Evolutionary conservation across 2,888 invertebrate species (phyloP).

Genomic region (Rhamphomyia laevipes): DNA sequence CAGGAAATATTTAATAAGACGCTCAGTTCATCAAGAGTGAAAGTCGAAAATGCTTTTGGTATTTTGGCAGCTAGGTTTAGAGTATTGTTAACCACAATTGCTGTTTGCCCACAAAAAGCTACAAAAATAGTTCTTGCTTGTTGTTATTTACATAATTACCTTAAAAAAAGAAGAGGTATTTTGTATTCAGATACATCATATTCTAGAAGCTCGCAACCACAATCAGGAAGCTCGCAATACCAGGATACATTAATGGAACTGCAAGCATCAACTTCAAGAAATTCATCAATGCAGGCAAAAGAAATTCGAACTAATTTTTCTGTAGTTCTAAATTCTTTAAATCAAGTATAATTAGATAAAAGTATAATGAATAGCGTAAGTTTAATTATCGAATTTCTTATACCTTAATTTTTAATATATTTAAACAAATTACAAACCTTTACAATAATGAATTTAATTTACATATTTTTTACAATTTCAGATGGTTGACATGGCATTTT

Average conservation of each 20-base stretch:
- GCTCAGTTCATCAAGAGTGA: slow-evolving; percentile 4
- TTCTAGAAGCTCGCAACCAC: neutral
- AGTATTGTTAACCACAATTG: slow-evolving; percentile 13
- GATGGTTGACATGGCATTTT: no score
- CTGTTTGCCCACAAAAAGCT: slow-evolving; percentile 11
- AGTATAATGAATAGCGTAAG: no score
- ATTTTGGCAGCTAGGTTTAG: slow-evolving; percentile 13
- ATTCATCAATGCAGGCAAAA: neutral
- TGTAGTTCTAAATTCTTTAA: neutral
- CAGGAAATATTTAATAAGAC: slow-evolving; percentile 1
- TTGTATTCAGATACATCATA: neutral
- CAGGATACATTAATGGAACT: slow-evolving; percentile 1
- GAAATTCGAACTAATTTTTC: neutral
- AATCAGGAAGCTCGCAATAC: neutral
- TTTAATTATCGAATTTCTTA: no score
- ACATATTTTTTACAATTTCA: no score
- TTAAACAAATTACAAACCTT: no score
- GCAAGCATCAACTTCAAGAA: neutral
- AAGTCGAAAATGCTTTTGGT: slow-evolving; percentile 12
- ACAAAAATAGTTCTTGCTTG: slow-evolving; percentile 7
- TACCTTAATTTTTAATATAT: no score
- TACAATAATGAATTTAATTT: no score
- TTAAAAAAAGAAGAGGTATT: neutral
- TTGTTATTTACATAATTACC: slow-evolving; percentile 13
- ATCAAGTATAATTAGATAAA: neutral